Evolutionary conservation across 2,113 vertebrate species (phyloP).

Genomic region (Platanista minor): DNA sequence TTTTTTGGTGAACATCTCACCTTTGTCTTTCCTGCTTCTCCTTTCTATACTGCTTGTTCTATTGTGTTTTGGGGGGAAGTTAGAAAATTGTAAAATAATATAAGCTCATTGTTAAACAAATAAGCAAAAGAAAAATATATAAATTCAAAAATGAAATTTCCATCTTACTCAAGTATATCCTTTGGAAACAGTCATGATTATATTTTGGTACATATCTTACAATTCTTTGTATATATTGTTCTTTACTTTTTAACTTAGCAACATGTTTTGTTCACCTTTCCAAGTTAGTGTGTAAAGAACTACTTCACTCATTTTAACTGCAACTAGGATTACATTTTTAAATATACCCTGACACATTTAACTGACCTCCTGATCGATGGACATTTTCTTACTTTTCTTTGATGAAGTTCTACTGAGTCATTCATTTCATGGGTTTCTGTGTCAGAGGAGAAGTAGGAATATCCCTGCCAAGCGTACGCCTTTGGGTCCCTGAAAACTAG

Average conservation of each 20-base stretch:
- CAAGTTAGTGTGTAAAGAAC: not conserved
- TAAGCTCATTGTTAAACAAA: not conserved
- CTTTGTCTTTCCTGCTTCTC: not conserved
- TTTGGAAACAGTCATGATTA: not conserved
- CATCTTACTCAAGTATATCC: not conserved
- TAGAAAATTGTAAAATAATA: not conserved
- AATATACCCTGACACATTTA: not conserved
- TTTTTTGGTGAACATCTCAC: not conserved
- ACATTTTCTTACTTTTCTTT: not conserved
- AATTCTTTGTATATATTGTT: not conserved
- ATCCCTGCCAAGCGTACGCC: not conserved
- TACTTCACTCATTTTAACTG: not conserved
- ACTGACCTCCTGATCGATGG: not conserved
- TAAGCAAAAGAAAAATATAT: not conserved
- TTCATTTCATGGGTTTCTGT: not conserved
- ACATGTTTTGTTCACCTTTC: not conserved
- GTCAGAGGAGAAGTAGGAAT: not conserved
- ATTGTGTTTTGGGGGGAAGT: not conserved
- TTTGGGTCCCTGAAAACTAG: not conserved
- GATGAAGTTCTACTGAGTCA: not conserved
- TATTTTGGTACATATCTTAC: not conserved
- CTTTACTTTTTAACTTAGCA: slow-evolving; percentile 19
- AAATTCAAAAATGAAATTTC: not conserved
- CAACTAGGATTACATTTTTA: not conserved
- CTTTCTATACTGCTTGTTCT: not conserved